Evolutionary conservation across 2,888 invertebrate genomes (phyloP), one percentile per base, ranked within the genome.

Genomic region (Drosophila picticornis): DNA sequence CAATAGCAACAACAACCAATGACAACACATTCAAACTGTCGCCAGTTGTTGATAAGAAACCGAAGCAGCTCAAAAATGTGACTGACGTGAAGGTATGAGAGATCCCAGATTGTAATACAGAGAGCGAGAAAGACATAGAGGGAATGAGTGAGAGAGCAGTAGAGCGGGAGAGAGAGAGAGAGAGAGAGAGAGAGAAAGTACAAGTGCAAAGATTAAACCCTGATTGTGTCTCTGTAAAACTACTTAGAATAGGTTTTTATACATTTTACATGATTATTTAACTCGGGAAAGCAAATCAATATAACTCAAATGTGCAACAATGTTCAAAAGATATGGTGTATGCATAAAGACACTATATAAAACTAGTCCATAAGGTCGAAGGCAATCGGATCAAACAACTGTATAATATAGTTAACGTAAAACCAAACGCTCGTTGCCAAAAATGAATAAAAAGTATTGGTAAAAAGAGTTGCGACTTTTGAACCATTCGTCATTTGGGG

Each of bases 31-130:
- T 36, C 31, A 68, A 71, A 69, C 53, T 72, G 80, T 69, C 70
- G 61, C 61, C 60, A 75, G 71, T 57, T 62, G 64, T 70, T 72
- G 83, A 83, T 83, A 83, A 84, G 81, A 55, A 53, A 27, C 31
- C 61, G 22, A 56, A 64, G 55, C 34, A 34, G 46, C 58, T 67
- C 36, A 67, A 68, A 61, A 36, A 38, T 38, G 16, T 52, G 32
- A 27, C 22, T 52, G 61, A 55, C 52, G 59, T 34, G 36, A 63
- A 75, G 29, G 38, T 59, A 34, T 27, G 32, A 48, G 40, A 55
- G 76, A 62, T 59, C 51, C 13, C 43, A 25, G 46, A 43, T 62
- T 63, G 62, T 63, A 69, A 67, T 31, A 29, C 7, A 1, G 27
- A 34, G 34, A 34, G 27, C 1, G 27, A 32, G 11, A 27, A 13